phyloP scores from a whole-genome alignment of 1,140 invertebrate species.

The Drosophila kohkoa region DNA sequence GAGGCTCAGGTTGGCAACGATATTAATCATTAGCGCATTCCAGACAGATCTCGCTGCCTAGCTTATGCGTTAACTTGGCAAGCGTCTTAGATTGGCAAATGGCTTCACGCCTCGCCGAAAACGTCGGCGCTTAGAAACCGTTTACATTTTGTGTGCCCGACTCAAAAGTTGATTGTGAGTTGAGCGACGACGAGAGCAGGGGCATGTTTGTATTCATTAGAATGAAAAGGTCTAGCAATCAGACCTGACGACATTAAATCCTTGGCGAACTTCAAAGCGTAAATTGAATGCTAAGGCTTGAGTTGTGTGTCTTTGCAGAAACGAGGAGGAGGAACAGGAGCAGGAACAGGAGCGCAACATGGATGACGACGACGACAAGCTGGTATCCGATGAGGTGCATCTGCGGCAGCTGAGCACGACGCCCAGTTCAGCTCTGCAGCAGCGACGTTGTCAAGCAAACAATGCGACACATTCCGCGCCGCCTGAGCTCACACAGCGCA shows the following conservation, averaged over 20 bases:
- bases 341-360: conserved; percentile 68
- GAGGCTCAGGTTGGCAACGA: too few relatives aligned
- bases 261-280: conserved; percentile 61
- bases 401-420: conserved; percentile 74
- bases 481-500: conserved; percentile 57
- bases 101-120: conserved; percentile 52
- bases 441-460: conserved; percentile 56
- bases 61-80: background rate
- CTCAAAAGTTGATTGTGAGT: conserved; percentile 34
- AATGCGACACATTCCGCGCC: conserved; percentile 64
- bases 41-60: background rate
- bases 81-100: conserved; percentile 26
- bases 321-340: conserved; percentile 44
- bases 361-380: conserved; percentile 75
- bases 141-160: conserved; percentile 43
- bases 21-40: background rate
- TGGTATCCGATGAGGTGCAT: conserved; percentile 78
- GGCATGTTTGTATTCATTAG: conserved; percentile 56
- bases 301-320: conserved; percentile 42
- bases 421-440: conserved; percentile 59
- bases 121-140: conserved; percentile 54
- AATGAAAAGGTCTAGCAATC: conserved; percentile 18
- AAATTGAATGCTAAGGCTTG: conserved; percentile 46
- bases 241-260: conserved; percentile 28
- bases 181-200: background rate